A percentile compares a stretch with the other conserved stretches of the same genome.
These are phyloP conservation scores for roundworm (Caenorhabditis elegans) DNA, from an alignment of 1,140 invertebrate genomes.

Conservation along the genomic window DNA sequence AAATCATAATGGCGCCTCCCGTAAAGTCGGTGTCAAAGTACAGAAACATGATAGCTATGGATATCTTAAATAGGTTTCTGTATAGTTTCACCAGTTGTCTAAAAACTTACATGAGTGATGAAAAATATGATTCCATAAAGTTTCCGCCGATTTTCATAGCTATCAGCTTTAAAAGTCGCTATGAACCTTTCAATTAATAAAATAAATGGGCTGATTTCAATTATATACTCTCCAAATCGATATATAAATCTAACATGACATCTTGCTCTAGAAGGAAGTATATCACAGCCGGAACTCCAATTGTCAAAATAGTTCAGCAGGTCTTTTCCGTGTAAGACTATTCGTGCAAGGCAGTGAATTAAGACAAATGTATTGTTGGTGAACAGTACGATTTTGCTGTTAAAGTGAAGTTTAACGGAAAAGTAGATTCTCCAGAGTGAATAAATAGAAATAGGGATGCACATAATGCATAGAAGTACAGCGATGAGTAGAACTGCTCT, in stretches of 20 bases:
- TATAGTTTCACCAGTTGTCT: too few species aligned
- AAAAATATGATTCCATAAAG: not conserved
- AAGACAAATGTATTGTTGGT: not conserved
- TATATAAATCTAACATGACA: not conserved
- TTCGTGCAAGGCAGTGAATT: not conserved
- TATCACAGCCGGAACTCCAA: not conserved
- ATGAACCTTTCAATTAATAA: not conserved
- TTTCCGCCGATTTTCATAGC: not conserved
- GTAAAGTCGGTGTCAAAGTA: not conserved
- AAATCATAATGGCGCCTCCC: not conserved
- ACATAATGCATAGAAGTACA: not conserved
- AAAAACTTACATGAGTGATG: not conserved
- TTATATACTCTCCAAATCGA: not conserved
- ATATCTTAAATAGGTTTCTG: too few species aligned
- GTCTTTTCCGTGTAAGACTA: not conserved
- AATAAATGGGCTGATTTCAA: constrained; percentile 2
- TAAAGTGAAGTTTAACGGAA: too few species aligned
- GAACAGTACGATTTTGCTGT: not conserved
- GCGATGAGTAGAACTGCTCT: not conserved
- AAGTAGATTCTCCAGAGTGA: not conserved
- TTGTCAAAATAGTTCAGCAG: not conserved
- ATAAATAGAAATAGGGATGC: not conserved
- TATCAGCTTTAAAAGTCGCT: not conserved
- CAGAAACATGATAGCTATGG: not conserved
- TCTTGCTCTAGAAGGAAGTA: not conserved